These are phyloP conservation scores for Pasiphila rectangulata DNA, from an alignment of 2,888 invertebrate species.

Conservation along the genomic window DNA sequence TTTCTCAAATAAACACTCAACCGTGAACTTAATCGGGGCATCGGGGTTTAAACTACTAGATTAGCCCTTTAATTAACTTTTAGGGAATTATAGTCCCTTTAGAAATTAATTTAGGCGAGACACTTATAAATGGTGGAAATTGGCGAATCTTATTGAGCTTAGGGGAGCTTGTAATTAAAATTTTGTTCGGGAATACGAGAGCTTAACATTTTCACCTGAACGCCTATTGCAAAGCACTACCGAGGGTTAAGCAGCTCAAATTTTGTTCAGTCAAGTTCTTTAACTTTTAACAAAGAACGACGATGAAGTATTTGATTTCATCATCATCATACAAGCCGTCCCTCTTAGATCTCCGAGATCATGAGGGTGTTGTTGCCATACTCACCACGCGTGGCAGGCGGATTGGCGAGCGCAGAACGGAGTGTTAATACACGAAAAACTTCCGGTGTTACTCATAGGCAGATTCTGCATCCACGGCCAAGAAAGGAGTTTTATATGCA, in stretches of 20 bases:
- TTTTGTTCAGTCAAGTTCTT: background rate
- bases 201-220: background rate
- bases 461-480: no score
- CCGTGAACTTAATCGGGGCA: conserved; percentile 22
- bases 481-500: no score
- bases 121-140: conserved; percentile 39
- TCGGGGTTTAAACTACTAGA: conserved; percentile 34
- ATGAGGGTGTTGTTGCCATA: no score
- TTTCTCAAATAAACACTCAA: conserved; percentile 10
- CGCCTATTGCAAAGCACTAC: background rate
- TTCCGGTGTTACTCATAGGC: no score
- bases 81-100: conserved; percentile 40
- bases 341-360: no score
- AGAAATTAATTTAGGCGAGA: conserved; percentile 46
- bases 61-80: conserved; percentile 46
- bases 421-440: no score
- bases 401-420: no score
- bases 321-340: no score
- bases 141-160: conserved; percentile 42
- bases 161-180: conserved; percentile 38
- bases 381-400: no score
- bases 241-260: background rate
- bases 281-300: no score
- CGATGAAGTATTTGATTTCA: no score
- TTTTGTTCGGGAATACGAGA: conserved; percentile 29